Percentiles rank a stretch among this genome's conserved stretches.
These are phyloP conservation scores for Neoascia interrupta DNA, from an alignment of 2,888 invertebrate genomes.

Conservation along the genomic window DNA sequence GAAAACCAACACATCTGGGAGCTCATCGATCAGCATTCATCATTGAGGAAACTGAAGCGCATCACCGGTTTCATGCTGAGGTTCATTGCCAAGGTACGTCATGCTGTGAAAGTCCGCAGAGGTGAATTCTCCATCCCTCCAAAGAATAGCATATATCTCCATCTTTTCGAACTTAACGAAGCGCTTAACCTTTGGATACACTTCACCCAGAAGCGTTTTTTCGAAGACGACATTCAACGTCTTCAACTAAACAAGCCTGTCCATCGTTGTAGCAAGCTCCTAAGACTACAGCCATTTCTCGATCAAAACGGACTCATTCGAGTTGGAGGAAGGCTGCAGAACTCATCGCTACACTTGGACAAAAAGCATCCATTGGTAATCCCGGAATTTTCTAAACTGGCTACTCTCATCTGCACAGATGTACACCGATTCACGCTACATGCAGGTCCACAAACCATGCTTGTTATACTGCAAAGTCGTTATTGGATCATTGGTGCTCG, in stretches of 20 bases:
- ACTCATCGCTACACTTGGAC: not conserved
- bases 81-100: too few species aligned
- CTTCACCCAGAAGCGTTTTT: not conserved
- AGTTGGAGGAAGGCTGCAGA: not conserved
- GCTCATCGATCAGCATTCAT: slow-evolving; percentile 11
- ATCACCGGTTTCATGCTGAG: slow-evolving; percentile 9
- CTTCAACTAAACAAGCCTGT: not conserved
- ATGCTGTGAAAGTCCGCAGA: not conserved
- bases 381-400: not conserved
- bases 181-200: not conserved
- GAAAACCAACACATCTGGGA: slow-evolving; percentile 2
- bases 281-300: not conserved
- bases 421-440: not conserved
- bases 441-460: not conserved
- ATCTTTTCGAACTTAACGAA: not conserved
- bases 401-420: not conserved
- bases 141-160: not conserved
- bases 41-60: slow-evolving; percentile 7
- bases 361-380: not conserved
- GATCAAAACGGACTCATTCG: too few species aligned
- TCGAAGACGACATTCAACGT: not conserved
- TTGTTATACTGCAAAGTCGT: not conserved
- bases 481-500: not conserved
- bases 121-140: not conserved
- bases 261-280: not conserved